Conservation (phyloP, 2,797 vertebrate species). For the Rhinoraja longicauda region DNA sequence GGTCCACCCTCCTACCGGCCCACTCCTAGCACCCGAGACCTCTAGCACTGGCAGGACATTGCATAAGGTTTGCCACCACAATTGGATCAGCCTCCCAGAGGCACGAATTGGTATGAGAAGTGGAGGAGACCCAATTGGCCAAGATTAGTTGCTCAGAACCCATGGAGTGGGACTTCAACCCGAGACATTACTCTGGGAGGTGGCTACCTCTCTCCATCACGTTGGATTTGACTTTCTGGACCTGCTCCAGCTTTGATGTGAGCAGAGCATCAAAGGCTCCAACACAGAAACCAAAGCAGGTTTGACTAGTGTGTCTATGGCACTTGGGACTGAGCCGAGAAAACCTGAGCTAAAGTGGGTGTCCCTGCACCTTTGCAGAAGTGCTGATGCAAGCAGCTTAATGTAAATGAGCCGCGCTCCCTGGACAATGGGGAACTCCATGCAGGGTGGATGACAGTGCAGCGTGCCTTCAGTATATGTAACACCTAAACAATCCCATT, state of each 20-base stretch:
- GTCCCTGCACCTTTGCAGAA: neutral
- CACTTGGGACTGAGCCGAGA: neutral
- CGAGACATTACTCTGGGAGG: neutral
- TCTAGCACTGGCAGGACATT: too few relatives aligned
- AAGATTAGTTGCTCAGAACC: neutral
- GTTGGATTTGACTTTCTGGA: neutral
- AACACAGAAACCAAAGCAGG: neutral
- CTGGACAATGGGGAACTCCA: neutral
- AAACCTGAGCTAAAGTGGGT: neutral
- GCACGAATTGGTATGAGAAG: too few relatives aligned
- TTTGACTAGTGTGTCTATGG: neutral
- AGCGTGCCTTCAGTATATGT: neutral
- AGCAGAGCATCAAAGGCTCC: neutral
- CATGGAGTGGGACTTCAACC: neutral
- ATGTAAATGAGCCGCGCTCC: neutral
- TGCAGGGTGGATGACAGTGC: neutral
- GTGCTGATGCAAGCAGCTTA: neutral
- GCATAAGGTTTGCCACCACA: too few relatives aligned
- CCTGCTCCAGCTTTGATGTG: neutral
- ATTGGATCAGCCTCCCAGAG: too few relatives aligned
- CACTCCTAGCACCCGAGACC: too few relatives aligned
- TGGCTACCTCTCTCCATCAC: too few relatives aligned
- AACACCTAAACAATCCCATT: neutral
- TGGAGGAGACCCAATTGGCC: too few relatives aligned
- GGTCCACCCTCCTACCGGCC: too few relatives aligned